Base-by-base conservation (phyloP, 2,888 invertebrate genomes). In the Magallana nippona region DNA sequence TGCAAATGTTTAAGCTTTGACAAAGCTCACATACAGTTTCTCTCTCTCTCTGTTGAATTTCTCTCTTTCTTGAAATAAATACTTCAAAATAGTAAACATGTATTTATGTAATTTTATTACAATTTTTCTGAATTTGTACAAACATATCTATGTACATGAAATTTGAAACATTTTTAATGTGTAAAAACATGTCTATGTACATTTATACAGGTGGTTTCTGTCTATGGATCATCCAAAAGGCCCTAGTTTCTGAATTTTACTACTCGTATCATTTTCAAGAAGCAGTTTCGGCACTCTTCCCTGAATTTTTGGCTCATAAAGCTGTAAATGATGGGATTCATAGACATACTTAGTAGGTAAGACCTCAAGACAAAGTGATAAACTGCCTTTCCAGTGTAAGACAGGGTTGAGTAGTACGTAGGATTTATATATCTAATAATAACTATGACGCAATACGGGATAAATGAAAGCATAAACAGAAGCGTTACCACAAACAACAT, bases 241-340 rank as follows among this genome's bases (percentile, higher is more conserved):
- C 44, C 44, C 15, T 22, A 22, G 32, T 71, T 71, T 71, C 22
- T 13, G 15, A 32, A 71, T 32, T 71, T 71, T 5, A 71, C 22
- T 2, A 71, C 13, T 71, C 56, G 55, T n/a, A 71, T 60, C 11
- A 82, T 22, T 71, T 82, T 82, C 55, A 22, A 13, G 10, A 82
- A 56, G 27, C 63, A 58, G n/a, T 44, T 32, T 62, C 55, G 60
- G 44, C 83, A 84, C 78, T 86, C 90, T 10, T 81, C 78, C 44
- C 91, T 82, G 86, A 92, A 92, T 60, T 88, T 88, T 22, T 88
- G 87, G 80, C 91, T 91, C 71, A 90, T 90, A 82, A 91, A 89
- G 82, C 91, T 91, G 85, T 92, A 92, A 81, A 92, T 92, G 78
- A 92, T 84, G 0, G 92, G 92, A 83, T 92, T 92, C 17, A 92